These are phyloP conservation scores for Trididemnum nubilum DNA, from an alignment of 23 tunicate genomes.

Conservation along the genomic window DNA sequence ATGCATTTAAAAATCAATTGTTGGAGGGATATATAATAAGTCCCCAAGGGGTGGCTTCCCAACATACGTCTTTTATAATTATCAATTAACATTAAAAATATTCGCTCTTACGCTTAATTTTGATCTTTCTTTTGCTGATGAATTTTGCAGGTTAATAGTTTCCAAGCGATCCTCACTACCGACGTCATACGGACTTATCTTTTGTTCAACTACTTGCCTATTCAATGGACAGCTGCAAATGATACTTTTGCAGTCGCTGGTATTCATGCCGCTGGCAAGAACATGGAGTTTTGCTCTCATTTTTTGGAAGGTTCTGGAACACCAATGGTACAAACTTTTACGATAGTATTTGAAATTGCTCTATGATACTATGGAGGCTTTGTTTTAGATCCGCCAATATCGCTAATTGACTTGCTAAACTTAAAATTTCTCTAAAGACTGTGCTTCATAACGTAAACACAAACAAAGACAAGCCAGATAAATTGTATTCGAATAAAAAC, in stretches of 20 bases:
- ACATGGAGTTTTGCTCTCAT: constrained; percentile 25
- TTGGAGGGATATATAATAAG: background rate
- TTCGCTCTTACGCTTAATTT: no score
- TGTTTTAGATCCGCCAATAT: background rate
- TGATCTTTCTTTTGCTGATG: no score
- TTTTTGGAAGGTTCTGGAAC: constrained; percentile 14
- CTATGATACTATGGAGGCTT: no score
- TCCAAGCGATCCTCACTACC: constrained; percentile 42
- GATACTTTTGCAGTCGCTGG: constrained; percentile 47
- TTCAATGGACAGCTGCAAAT: constrained; percentile 1
- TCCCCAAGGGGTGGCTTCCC: no score
- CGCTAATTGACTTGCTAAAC: background rate
- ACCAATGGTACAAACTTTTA: background rate
- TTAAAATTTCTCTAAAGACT: background rate
- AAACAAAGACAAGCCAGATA: no score
- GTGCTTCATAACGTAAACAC: no score
- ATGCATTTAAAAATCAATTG: no score
- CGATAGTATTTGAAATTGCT: no score
- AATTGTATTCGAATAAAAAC: no score
- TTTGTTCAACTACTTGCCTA: constrained; percentile 33
- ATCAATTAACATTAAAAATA: no score
- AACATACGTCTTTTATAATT: no score
- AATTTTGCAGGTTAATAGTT: constrained; percentile 29
- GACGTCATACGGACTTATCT: constrained; percentile 34
- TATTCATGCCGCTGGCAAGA: constrained; percentile 18